Conservation (phyloP, 2,113 vertebrate species). For the Alethe diademata region DNA sequence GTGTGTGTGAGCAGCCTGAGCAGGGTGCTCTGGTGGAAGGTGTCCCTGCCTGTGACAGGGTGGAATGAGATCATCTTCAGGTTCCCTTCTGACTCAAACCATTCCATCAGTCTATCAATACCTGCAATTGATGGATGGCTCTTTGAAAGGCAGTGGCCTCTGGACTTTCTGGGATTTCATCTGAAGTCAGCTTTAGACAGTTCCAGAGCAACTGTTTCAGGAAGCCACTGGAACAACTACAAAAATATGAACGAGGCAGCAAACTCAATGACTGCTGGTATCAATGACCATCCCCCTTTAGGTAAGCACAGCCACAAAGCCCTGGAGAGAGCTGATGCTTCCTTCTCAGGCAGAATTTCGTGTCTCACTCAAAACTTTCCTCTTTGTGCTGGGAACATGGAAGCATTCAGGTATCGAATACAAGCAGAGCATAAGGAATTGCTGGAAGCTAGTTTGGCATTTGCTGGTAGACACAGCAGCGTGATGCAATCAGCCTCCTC, state of each 20-base stretch:
- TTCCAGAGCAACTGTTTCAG: neutral
- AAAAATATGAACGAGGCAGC: neutral
- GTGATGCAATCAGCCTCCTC: accelerated
- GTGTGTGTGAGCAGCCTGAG: neutral
- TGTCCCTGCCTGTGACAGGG: neutral
- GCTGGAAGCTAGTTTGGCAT: neutral
- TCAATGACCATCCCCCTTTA: neutral
- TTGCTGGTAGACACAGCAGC: neutral
- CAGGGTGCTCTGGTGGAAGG: neutral
- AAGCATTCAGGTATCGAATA: neutral
- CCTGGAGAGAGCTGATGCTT: neutral
- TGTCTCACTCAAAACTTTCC: neutral
- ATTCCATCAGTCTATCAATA: neutral
- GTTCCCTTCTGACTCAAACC: neutral
- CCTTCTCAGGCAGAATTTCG: neutral
- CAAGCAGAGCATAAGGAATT: accelerated
- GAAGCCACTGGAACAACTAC: neutral
- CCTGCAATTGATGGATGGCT: neutral
- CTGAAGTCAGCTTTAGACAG: neutral
- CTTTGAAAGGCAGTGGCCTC: neutral
- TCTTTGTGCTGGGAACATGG: neutral
- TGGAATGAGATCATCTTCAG: accelerated
- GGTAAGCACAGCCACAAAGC: neutral
- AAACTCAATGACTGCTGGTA: neutral
- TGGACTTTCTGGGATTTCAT: neutral